These are phyloP conservation scores for Nineta flava DNA, from an alignment of 2,888 invertebrate species.

Conservation along the genomic window DNA sequence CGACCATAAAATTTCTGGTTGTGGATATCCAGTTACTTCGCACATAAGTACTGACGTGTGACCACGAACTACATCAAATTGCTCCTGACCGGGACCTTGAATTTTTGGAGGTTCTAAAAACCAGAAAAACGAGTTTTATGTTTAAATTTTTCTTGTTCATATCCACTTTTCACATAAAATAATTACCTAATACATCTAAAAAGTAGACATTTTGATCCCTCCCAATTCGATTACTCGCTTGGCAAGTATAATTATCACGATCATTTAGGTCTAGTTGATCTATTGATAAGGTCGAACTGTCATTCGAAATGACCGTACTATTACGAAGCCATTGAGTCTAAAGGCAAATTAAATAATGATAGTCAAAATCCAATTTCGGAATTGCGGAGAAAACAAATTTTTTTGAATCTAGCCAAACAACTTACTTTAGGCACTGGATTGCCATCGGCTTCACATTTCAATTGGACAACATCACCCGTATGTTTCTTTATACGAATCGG, in stretches of 20 bases:
- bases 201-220: constrained; percentile 18
- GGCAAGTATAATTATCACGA: constrained; percentile 38
- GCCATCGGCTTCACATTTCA: constrained; percentile 32
- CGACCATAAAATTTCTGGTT: constrained; percentile 42
- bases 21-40: constrained; percentile 40
- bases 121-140: background rate
- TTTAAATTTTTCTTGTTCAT: too few species aligned
- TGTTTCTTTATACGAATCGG: background rate
- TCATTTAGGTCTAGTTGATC: constrained; percentile 14
- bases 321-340: background rate
- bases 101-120: background rate
- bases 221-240: constrained; percentile 43
- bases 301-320: background rate
- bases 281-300: background rate
- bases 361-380: too few species aligned
- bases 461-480: constrained; percentile 27
- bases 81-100: background rate
- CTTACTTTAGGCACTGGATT: constrained; percentile 28
- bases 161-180: too few species aligned
- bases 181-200: background rate
- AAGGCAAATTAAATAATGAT: background rate
- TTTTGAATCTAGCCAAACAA: background rate
- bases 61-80: background rate
- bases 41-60: constrained; percentile 26
- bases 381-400: background rate